Conservation (phyloP, 2,797 vertebrate genomes). For the Eospalax fontanierii region DNA sequence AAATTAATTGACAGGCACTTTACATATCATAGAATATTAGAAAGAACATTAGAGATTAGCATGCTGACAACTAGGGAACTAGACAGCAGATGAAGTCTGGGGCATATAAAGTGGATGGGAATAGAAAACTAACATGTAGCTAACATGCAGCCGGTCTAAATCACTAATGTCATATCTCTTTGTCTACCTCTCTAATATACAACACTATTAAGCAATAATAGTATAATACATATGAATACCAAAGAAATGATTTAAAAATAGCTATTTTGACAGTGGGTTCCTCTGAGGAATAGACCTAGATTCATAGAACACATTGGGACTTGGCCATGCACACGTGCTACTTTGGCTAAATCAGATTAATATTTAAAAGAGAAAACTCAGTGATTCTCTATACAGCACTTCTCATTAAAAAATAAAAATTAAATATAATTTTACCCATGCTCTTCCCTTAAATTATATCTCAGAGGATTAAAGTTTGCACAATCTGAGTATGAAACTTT, state of each 20-base stretch:
- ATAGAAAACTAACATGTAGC: background rate
- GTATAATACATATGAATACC: background rate
- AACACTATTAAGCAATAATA: conserved; percentile 1
- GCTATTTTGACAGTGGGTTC: background rate
- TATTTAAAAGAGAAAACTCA: background rate
- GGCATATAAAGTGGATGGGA: background rate
- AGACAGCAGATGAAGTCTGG: background rate
- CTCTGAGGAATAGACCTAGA: background rate
- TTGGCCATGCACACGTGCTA: background rate
- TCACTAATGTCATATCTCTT: background rate
- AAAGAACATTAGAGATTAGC: background rate
- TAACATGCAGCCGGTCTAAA: background rate
- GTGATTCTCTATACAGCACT: background rate
- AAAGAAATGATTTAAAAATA: background rate
- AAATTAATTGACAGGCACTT: background rate
- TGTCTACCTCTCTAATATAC: background rate
- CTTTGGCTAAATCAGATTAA: background rate
- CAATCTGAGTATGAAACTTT: background rate
- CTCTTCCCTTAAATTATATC: background rate
- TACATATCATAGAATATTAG: background rate
- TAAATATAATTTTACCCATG: background rate
- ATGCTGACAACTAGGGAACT: background rate
- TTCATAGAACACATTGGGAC: background rate
- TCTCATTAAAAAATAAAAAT: background rate
- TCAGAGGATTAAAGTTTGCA: background rate